Conservation (phyloP, 2,888 invertebrate genomes). For the Sarcophaga subvicina region DNA sequence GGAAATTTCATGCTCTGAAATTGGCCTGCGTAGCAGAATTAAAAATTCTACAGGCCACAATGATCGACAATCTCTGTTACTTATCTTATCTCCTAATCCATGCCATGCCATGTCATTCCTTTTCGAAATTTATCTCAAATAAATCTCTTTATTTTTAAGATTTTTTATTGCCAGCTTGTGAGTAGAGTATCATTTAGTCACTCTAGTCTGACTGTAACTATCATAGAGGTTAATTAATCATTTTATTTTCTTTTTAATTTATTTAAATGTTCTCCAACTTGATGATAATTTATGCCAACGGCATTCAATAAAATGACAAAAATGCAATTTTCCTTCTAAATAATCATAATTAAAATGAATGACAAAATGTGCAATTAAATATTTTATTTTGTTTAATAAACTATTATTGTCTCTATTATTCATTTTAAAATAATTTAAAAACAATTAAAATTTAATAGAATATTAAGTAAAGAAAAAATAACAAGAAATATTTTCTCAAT, state of each 20-base stretch:
- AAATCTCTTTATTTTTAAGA: too few species aligned
- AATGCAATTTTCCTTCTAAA: background rate
- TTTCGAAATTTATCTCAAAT: too few species aligned
- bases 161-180: too few species aligned
- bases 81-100: too few species aligned
- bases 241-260: background rate
- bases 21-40: too few species aligned
- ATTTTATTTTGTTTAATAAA: background rate
- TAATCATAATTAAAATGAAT: background rate
- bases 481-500: background rate
- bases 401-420: background rate
- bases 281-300: background rate
- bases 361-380: background rate
- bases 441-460: background rate
- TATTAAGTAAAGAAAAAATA: background rate
- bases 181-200: too few species aligned
- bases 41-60: too few species aligned
- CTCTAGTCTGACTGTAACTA: too few species aligned
- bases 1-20: too few species aligned
- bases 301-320: conserved; percentile 5
- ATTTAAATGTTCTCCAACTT: background rate
- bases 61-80: too few species aligned
- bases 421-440: background rate
- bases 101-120: too few species aligned
- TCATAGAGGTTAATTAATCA: too few species aligned